Percentiles rank a stretch among this genome's conserved stretches.
Evolutionary conservation across 2,888 invertebrate genomes (phyloP).

Genomic region (Scaptomyza cyrtandrae): DNA sequence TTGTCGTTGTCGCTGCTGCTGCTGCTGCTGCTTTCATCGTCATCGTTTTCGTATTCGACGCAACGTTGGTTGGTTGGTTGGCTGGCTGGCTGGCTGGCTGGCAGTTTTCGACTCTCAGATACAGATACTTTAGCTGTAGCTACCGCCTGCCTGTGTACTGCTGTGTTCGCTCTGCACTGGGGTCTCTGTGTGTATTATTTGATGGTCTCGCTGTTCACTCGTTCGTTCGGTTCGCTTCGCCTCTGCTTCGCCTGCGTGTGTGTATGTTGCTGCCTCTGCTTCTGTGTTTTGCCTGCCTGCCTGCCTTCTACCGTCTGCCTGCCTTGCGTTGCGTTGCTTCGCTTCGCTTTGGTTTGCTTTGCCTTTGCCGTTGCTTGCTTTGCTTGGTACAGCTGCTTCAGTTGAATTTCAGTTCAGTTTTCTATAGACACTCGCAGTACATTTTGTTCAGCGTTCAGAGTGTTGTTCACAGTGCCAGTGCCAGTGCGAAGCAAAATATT

Average conservation of each 20-base stretch:
- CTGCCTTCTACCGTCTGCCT: constrained; percentile 26
- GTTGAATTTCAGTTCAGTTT: constrained; percentile 81
- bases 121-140: constrained; percentile 74
- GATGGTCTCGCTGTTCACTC: constrained; percentile 78
- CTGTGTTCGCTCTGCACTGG: constrained; percentile 35
- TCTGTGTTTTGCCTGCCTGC: constrained; percentile 37
- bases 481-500: constrained; percentile 50
- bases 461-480: constrained; percentile 52
- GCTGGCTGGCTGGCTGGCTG: constrained; percentile 36
- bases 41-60: constrained; percentile 30
- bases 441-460: constrained; percentile 72
- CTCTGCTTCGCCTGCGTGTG: constrained; percentile 26
- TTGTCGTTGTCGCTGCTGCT: constrained; percentile 25
- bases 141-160: constrained; percentile 56
- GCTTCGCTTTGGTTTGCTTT: constrained; percentile 61
- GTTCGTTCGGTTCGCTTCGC: constrained; percentile 51
- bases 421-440: constrained; percentile 78
- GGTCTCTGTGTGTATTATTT: constrained; percentile 70
- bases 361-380: constrained; percentile 64
- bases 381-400: constrained; percentile 80
- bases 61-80: constrained; percentile 65
- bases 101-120: constrained; percentile 60
- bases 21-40: constrained; percentile 15
- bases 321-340: constrained; percentile 12
- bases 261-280: constrained; percentile 39